Evolutionary conservation across 2,888 invertebrate species (phyloP), one percentile per base, ranked within the genome.

Genomic region (Hydraecia micacea): DNA sequence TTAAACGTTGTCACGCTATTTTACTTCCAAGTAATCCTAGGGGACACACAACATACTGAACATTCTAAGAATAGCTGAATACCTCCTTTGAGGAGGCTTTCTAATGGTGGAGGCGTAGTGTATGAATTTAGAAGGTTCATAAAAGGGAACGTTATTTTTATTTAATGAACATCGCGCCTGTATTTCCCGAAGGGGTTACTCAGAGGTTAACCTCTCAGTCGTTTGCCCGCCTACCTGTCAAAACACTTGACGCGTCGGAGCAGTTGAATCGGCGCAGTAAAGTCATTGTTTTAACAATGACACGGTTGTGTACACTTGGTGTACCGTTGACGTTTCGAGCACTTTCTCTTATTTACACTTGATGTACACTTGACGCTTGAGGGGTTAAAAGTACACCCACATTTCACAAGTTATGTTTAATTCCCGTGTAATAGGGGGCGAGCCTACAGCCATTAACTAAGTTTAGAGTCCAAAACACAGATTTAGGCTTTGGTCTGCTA

Each of bases 121-220:
- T 55, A 21, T 76, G 67, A 77, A 82, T 83, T 77, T 81, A 68
- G 62, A 82, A 28, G 55, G 62, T n/a, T 32, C 36, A 62, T 81
- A 15, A 65, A 65, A 60, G 13, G 25, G 21, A 60, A 60, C 13
- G 1, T 21, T 67, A 28, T 76, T 36, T 46, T 36, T 65, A 65
- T 55, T 55, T 75, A n/a, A 65, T 42, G 32, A 69, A 32, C 25
- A 49, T 9, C 2, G 9, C 5, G 52, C 15, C 6, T 25, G 2
- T 25, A 9, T 18, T 9, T 3, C 18, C 32, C 1, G 55, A 25
- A 36, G 18, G 32, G 15, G 11, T 21, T 36, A 15, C 13, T 9
- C 13, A 49, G 21, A 18, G 13, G 6, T 49, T n/a, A n/a, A n/a
- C n/a, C n/a, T n/a, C n/a, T n/a, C n/a, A n/a, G n/a, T n/a, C n/a